Base-by-base conservation (phyloP, 2,888 invertebrate genomes). In the Candidula unifasciata region DNA sequence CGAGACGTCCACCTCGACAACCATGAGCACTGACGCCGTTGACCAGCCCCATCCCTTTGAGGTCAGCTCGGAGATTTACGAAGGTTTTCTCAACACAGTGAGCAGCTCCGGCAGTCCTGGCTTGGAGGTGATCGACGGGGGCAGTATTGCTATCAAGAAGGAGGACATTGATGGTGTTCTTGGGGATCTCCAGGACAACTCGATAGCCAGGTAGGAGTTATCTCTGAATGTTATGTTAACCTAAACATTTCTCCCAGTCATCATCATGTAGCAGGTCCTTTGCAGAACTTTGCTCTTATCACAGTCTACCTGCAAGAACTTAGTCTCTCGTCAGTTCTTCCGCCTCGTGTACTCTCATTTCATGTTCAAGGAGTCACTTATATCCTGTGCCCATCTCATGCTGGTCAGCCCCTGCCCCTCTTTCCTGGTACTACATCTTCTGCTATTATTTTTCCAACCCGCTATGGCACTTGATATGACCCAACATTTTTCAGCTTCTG, bases 91-190 rank as follows among this genome's bases (percentile, higher is more conserved):
- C 24, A 80, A 80, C 57, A 52, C 54, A n/a, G 68, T 76, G 33
- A 66, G 54, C 52, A 80, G 84, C 68, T 80, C 84, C 16, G 54
- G 68, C 2, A 64, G 81, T 37, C 79, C 83, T 5, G 24, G 35
- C 3, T 3, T 84, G 73, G 84, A 83, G 6, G 44, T 80, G 54
- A 33, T 86, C n/a, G 83, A 85, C 6, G 87, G 87, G 44, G 83
- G 82, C 57, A 81, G 79, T 10, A 77, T 86, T 27, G 87, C 89
- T 2, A 88, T 88, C 5, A 86, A 90, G 44, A 91, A 91, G 80
- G 91, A 91, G 52, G 91, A 91, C 80, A 87, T 87, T 13, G 85
- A 88, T 27, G 88, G 87, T 44, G 83, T 88, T 6, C 84, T 87
- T 33, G 84, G 86, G 37, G 85, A 86, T n/a, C 78, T 85, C 44